Evolutionary conservation across 2,113 vertebrate species (phyloP), one percentile per base, ranked within the genome.

Genomic region (Eretmochelys imbricata): DNA sequence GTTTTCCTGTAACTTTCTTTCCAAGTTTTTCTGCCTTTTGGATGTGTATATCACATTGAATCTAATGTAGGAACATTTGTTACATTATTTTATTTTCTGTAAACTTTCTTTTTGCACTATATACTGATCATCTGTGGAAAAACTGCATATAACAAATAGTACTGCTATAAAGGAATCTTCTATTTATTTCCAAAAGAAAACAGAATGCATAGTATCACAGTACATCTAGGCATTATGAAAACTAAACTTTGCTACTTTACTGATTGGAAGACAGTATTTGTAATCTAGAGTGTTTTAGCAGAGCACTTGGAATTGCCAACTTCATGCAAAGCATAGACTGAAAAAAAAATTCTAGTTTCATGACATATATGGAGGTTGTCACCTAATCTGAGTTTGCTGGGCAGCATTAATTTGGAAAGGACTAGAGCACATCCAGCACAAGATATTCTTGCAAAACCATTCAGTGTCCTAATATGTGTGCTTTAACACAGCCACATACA

Each of bases 1-100:
- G 93, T 94, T 95, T 96, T 97, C 69, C 94, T 90, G 55, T 85
- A 93, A 91, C 16, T 93, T 55, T 93, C 50, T n/a, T 79, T 90
- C 79, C 35, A 93, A 92, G 72, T 88, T 88, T 88, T 94, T 50
- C 55, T 65, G 31, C 22, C 38, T 91, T 93, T 92, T 69, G 62
- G n/a, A 87, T 83, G 92, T 93, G 86, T 85, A 49, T 79, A 90
- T 93, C 91, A 53, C 65, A 79, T 12, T 57, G 22, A 85, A 90
- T 9, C 42, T 7, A 90, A 81, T 31, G 8, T 49, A 93, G 89
- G 81, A 96, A 83, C 3, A 62, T 85, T 87, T 93, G 65, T 50
- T 48, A 75, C 4, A 49, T 72, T 78, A 62, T 89, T 92, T 91
- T 0, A 48, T 89, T 62, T 88, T 80, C 27, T 87, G 19, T 12